phyloP scores from a whole-genome alignment of 2,888 invertebrate genomes.

The Escarpia spicata region DNA sequence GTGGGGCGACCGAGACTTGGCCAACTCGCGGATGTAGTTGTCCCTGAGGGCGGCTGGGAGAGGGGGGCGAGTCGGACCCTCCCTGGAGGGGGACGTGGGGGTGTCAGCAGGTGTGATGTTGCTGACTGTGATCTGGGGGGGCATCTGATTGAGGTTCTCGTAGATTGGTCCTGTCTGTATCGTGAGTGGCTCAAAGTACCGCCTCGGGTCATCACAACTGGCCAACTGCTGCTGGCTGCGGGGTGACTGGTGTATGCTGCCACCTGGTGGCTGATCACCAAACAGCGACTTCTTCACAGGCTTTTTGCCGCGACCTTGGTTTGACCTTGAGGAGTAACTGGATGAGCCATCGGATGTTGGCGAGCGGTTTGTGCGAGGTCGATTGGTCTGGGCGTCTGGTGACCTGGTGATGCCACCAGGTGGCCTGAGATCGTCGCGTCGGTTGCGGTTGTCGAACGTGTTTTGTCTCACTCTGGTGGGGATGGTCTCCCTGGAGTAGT shows the following conservation, averaged over 20 bases:
- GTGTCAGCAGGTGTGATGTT: not conserved
- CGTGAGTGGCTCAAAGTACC: not conserved
- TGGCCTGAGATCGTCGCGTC: not conserved
- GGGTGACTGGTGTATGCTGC: not conserved
- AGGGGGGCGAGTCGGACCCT: conserved; percentile 53
- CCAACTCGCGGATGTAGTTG: conserved; percentile 56
- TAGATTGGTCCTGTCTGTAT: not conserved
- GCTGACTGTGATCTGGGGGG: not conserved
- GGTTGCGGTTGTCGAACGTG: not conserved
- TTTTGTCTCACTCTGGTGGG: not conserved
- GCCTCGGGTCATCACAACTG: not conserved
- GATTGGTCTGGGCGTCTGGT: not conserved
- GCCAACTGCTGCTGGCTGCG: not conserved
- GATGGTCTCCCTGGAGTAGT: not conserved
- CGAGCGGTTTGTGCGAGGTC: not conserved
- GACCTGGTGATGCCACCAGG: not conserved
- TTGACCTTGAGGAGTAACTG: not conserved
- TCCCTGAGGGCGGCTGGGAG: conserved; percentile 54
- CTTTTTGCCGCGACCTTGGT: not conserved
- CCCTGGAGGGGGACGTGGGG: not conserved
- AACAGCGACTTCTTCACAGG: not conserved
- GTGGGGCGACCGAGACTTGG: conserved; percentile 53
- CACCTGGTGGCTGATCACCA: not conserved
- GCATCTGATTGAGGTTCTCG: conserved; percentile 1
- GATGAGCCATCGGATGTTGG: not conserved